phyloP scores from a whole-genome alignment of 2,888 invertebrate species.

The Oscheius sp. region DNA sequence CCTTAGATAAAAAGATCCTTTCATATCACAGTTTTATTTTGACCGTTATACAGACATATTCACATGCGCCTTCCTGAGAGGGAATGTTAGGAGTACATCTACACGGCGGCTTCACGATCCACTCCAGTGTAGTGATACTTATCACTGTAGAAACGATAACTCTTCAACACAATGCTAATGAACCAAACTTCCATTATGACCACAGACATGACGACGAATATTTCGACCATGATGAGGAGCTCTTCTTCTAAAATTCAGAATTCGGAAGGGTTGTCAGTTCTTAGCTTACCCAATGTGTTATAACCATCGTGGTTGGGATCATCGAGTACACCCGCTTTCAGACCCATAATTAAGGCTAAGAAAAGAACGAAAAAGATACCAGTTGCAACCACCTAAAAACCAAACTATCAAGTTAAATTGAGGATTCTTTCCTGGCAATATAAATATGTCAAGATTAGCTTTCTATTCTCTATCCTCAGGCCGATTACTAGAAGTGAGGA shows the following conservation, averaged over 20 bases:
- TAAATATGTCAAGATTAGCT: conserved; percentile 43
- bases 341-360: conserved; percentile 52
- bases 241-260: conserved; percentile 47
- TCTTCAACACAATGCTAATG: conserved; percentile 49
- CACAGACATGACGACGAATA: conserved; percentile 47
- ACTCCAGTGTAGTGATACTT: conserved; percentile 57
- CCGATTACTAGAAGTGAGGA: conserved; percentile 44
- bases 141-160: conserved; percentile 50
- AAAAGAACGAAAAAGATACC: conserved; percentile 50
- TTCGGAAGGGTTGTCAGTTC: neutral
- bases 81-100: neutral
- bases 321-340: conserved; percentile 52
- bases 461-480: conserved; percentile 39
- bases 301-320: conserved; percentile 50
- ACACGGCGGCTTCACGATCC: conserved; percentile 52
- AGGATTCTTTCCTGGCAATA: conserved; percentile 43
- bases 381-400: conserved; percentile 47
- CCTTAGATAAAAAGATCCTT: conserved; percentile 3
- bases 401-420: neutral
- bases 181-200: conserved; percentile 57
- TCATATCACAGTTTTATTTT: conserved; percentile 20
- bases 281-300: conserved; percentile 38
- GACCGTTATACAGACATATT: neutral
- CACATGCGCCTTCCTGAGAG: conserved; percentile 1
- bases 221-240: conserved; percentile 52